A percentile compares a stretch with the other conserved stretches of the same genome.
phyloP scores from a whole-genome alignment of 2,797 vertebrate genomes.

The Gymnoscopelus braueri region DNA sequence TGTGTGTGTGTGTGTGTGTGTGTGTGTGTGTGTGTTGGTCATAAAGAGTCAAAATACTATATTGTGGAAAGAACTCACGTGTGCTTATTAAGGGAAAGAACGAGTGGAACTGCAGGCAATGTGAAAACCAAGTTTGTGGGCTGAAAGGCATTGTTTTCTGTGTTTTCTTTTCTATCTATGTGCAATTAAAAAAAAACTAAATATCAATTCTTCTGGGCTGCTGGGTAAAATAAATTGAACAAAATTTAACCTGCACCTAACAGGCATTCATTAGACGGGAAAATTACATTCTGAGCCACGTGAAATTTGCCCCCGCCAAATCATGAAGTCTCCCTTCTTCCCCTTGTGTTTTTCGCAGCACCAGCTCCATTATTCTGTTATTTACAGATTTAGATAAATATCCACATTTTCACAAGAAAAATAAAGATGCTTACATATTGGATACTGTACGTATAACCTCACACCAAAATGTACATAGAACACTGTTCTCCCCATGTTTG shows the following conservation, averaged over 20 bases:
- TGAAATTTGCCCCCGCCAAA: slow-evolving; percentile 29
- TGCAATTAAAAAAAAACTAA: too few species aligned
- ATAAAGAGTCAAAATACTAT: slow-evolving; percentile 37
- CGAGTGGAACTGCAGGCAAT: slow-evolving; percentile 33
- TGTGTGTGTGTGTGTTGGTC: slow-evolving; percentile 39
- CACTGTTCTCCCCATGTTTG: slow-evolving; percentile 48
- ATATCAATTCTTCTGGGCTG: slow-evolving; percentile 31
- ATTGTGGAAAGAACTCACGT: slow-evolving; percentile 40
- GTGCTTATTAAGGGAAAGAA: slow-evolving; percentile 50
- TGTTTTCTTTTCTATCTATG: too few species aligned
- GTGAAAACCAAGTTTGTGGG: slow-evolving; percentile 1
- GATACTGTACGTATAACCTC: slow-evolving; percentile 78
- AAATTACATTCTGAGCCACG: slow-evolving; percentile 29
- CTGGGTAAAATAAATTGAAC: slow-evolving; percentile 39
- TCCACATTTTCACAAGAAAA: slow-evolving; percentile 81
- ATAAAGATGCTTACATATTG: slow-evolving; percentile 79
- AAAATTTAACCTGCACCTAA: slow-evolving; percentile 16
- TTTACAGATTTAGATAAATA: slow-evolving; percentile 82
- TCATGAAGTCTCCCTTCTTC: slow-evolving; percentile 12
- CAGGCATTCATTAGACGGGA: slow-evolving; percentile 35
- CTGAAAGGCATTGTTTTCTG: not conserved
- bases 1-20: slow-evolving; percentile 43
- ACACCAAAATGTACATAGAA: slow-evolving; percentile 78
- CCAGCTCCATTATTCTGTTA: slow-evolving; percentile 64
- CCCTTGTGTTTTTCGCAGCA: slow-evolving; percentile 37